Conservation (phyloP, 2,888 invertebrate species). For the Athetis lepigone region DNA sequence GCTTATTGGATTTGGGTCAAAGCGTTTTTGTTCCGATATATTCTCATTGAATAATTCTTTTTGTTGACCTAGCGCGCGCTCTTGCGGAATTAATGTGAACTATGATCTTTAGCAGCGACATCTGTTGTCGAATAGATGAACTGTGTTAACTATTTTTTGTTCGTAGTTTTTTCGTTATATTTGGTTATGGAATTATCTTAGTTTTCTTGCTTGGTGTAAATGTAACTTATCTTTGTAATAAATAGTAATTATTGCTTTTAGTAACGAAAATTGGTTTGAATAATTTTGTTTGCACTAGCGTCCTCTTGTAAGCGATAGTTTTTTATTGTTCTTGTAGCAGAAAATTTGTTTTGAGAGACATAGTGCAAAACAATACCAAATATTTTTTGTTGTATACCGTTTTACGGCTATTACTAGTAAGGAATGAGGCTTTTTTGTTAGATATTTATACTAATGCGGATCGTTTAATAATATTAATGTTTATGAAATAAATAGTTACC, state of each 20-base stretch:
- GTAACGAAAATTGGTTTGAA: not conserved
- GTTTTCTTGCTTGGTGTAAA: not conserved
- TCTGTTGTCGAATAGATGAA: constrained; percentile 69
- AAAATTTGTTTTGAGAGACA: too few species aligned
- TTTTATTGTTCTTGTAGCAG: not conserved
- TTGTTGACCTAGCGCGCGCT: constrained; percentile 48
- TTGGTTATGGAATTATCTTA: not conserved
- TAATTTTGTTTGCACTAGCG: constrained; percentile 12
- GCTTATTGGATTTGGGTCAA: constrained; percentile 82
- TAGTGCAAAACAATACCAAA: too few species aligned
- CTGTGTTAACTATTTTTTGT: not conserved
- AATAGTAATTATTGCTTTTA: not conserved
- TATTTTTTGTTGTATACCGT: too few species aligned
- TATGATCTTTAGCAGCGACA: constrained; percentile 65
- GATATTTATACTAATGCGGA: too few species aligned
- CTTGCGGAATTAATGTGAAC: constrained; percentile 64
- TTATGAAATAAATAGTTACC: too few species aligned
- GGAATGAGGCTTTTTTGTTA: too few species aligned
- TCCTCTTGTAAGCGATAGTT: constrained; percentile 40
- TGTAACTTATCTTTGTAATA: not conserved
- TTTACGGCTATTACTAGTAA: too few species aligned
- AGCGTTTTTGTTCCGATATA: constrained; percentile 52
- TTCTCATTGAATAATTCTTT: constrained; percentile 70
- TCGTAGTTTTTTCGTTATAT: not conserved
- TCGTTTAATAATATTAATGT: too few species aligned